Evolutionary conservation across 1,140 invertebrate genomes (phyloP), one percentile per base, ranked within the genome.

Genomic region (Cydia fagiglandana): DNA sequence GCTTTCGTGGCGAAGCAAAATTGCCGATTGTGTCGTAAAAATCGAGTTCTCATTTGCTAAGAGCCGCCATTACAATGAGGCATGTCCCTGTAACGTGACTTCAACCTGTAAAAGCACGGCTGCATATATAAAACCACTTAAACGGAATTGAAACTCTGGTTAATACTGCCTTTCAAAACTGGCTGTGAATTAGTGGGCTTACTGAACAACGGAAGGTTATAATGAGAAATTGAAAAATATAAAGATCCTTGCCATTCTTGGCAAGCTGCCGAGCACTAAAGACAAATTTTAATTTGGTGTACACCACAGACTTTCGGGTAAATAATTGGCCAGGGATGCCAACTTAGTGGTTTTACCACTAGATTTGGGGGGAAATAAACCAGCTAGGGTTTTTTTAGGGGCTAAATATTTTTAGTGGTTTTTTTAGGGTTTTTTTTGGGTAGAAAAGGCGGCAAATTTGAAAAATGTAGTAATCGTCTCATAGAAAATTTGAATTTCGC

Each of bases 31-130:
- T 83, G 79, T 87, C 85, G 77, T 90, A 85, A 88, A 88, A 89
- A 90, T 86, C 73, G 79, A 83, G 83, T 85, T 90, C 88, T 88
- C 86, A 89, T 90, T 90, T 84, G 84, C 85, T 84, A 87, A 89
- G 83, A 86, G 88, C 84, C 56, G 77, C 84, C 80, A 84, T 87
- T 87, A 84, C 78, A 76, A 76, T 79, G 77, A 84, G 76, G 73
- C 81, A 81, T 81, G 80, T 83, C 81, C 79, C 73, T 76, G 77
- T 80, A 81, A 73, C 79, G 66, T 80, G 77, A 84, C 81, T 77
- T 45, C 38, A 73, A 75, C 34, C 73, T 75, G 78, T 78, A 80
- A 78, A 61, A 78, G 64, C 73, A 64, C 73, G 20, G 17, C 9
- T 24, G 17, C 56, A 61, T 53, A 53, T 12, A 53, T 53, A 53